These are phyloP conservation scores for Naso thynnoides DNA, from an alignment of 2,797 vertebrate genomes.

Conservation along the genomic window DNA sequence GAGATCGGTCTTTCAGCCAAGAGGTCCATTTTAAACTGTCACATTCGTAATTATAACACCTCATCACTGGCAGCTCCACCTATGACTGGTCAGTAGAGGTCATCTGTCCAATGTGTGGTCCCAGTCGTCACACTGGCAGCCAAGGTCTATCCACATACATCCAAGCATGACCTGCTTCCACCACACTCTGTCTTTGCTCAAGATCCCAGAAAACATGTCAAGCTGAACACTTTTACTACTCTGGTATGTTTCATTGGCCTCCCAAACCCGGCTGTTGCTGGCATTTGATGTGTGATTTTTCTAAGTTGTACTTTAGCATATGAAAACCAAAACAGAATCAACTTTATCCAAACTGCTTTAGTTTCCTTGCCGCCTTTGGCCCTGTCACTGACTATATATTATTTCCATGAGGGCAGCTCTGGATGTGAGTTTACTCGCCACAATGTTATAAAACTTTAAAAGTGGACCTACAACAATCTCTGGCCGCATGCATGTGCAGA, in stretches of 20 bases:
- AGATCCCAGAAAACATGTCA: slow-evolving; percentile 73
- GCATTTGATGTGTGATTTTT: slow-evolving; percentile 65
- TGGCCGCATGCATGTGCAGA: background rate
- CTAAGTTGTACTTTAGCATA: slow-evolving; percentile 60
- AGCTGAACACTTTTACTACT: slow-evolving; percentile 63
- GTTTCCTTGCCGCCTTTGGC: slow-evolving; percentile 26
- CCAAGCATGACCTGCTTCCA: slow-evolving; percentile 74
- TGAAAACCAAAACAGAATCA: slow-evolving; percentile 39
- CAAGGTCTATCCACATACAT: slow-evolving; percentile 64
- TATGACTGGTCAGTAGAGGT: slow-evolving; percentile 64
- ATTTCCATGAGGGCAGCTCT: slow-evolving; percentile 4
- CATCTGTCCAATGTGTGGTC: slow-evolving; percentile 75
- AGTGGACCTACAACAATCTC: background rate
- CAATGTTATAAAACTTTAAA: background rate
- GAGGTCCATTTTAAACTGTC: slow-evolving; percentile 43
- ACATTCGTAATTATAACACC: slow-evolving; percentile 42
- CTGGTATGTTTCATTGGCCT: slow-evolving; percentile 72
- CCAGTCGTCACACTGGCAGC: slow-evolving; percentile 67
- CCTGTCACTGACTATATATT: slow-evolving; percentile 12
- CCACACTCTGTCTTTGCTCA: slow-evolving; percentile 73
- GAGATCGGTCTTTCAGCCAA: slow-evolving; percentile 31
- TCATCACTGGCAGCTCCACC: slow-evolving; percentile 46
- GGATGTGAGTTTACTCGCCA: background rate
- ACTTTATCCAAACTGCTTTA: slow-evolving; percentile 33
- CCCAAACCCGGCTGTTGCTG: slow-evolving; percentile 35